These are phyloP conservation scores for Toxotes jaculatrix DNA, from an alignment of 2,113 vertebrate genomes.

Conservation along the genomic window DNA sequence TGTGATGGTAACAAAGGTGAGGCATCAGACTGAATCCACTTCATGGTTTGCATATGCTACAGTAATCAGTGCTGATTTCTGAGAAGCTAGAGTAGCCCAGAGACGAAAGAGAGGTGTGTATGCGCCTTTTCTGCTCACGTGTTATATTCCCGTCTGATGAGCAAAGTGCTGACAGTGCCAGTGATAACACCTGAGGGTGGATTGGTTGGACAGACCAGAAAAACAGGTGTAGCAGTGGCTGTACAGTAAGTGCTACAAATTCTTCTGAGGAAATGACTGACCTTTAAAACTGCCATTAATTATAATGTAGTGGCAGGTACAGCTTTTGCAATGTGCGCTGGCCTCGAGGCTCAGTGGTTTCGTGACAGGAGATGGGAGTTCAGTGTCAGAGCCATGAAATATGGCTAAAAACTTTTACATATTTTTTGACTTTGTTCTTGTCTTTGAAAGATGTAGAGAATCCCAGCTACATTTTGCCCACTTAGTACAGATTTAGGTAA, in stretches of 20 bases:
- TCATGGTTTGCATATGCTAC: neutral
- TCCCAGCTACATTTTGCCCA: neutral
- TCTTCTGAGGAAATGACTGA: slow-evolving; percentile 1
- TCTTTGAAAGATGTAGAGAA: neutral
- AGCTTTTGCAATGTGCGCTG: neutral
- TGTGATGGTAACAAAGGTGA: neutral
- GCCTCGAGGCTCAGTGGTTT: neutral
- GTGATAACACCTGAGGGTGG: slow-evolving; percentile 3
- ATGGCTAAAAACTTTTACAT: neutral
- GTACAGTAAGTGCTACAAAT: neutral
- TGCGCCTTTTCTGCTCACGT: neutral
- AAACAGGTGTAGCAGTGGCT: slow-evolving; percentile 58
- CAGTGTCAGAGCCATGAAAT: neutral
- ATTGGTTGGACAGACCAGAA: slow-evolving; percentile 58
- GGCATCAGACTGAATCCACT: neutral
- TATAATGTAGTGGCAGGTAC: neutral
- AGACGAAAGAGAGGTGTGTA: neutral
- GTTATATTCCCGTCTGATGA: slow-evolving; percentile 22
- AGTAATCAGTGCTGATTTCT: neutral
- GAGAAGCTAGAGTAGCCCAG: neutral
- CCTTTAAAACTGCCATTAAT: slow-evolving; percentile 23
- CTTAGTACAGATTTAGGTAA: neutral
- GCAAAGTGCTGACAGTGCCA: slow-evolving; percentile 4
- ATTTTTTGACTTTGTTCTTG: neutral
- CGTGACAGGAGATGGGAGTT: slow-evolving; percentile 15